Conservation (phyloP, 2,113 vertebrate species). For the Prunella himalayana region DNA sequence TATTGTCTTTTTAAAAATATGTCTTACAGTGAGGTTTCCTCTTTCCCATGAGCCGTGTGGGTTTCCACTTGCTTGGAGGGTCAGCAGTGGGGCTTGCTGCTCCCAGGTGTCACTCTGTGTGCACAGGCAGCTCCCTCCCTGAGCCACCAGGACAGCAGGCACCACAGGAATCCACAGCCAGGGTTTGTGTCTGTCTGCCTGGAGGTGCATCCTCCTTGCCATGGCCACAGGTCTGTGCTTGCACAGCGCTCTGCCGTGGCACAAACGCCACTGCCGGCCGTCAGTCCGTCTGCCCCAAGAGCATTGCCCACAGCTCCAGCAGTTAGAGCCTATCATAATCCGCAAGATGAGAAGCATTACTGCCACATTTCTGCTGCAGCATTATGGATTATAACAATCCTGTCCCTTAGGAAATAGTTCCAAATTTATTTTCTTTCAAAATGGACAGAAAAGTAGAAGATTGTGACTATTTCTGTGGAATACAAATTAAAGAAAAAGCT, state of each 20-base stretch:
- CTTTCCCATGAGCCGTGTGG: accelerated
- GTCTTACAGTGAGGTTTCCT: background rate
- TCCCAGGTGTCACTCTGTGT: accelerated
- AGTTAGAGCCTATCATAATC: background rate
- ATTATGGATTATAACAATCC: background rate
- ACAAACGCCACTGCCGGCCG: accelerated
- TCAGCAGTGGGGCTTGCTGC: background rate
- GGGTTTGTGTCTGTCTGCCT: accelerated
- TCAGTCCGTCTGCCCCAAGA: background rate
- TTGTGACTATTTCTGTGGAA: background rate
- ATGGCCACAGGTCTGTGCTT: accelerated
- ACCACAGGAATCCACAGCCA: accelerated
- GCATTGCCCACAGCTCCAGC: accelerated
- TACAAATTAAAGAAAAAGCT: background rate
- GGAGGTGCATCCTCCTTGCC: background rate
- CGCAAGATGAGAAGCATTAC: background rate
- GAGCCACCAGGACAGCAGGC: accelerated
- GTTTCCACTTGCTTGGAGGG: background rate
- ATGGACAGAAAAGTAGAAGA: background rate
- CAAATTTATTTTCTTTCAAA: background rate
- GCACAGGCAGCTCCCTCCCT: accelerated
- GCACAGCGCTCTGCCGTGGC: accelerated
- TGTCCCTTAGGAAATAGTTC: background rate
- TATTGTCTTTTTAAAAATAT: background rate
- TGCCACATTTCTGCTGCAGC: background rate